Conservation (phyloP, 1,140 invertebrate genomes). For the Leptinotarsa undecemlineata region DNA sequence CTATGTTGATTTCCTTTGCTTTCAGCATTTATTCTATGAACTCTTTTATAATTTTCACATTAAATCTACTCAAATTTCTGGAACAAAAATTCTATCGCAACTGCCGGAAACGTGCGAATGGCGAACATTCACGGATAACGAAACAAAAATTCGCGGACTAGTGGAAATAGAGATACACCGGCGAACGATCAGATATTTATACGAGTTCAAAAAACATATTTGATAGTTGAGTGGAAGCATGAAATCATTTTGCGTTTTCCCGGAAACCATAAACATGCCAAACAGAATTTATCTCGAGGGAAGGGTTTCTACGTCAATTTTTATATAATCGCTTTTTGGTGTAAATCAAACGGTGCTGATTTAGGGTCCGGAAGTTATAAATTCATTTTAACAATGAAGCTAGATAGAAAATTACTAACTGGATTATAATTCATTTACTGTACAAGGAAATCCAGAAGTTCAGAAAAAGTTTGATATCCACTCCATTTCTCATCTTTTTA, state of each 20-base stretch:
- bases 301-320: conserved; percentile 41
- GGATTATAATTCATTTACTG: not conserved
- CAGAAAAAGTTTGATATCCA: no score
- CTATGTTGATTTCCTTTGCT: no score
- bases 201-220: conserved; percentile 29
- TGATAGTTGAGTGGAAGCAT: conserved; percentile 35
- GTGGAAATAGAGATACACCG: conserved; percentile 10
- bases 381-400: conserved; percentile 26
- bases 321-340: conserved; percentile 36
- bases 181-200: conserved; percentile 21
- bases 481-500: no score
- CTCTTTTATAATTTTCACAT: no score
- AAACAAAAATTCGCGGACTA: not conserved
- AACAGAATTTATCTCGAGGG: conserved; percentile 45
- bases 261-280: conserved; percentile 48
- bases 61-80: no score
- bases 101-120: no score
- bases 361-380: conserved; percentile 30
- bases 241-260: conserved; percentile 44
- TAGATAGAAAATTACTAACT: conserved; percentile 3
- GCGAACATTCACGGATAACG: no score
- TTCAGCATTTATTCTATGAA: no score
- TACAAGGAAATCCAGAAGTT: no score
- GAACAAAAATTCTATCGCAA: no score
- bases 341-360: conserved; percentile 31